Conservation (phyloP, 2,113 vertebrate genomes). For the Sardina pilchardus region DNA sequence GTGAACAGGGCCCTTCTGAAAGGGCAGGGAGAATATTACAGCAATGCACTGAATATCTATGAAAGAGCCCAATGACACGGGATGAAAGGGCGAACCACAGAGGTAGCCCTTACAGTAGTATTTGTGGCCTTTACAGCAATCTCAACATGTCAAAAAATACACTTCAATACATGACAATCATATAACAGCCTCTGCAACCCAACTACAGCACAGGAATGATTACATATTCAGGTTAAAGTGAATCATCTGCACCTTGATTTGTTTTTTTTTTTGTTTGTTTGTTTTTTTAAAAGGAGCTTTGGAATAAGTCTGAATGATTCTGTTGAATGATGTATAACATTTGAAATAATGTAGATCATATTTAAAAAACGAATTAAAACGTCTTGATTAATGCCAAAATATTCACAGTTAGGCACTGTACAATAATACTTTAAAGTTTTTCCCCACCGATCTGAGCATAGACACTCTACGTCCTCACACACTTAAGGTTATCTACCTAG, state of each 20-base stretch:
- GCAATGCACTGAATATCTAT: background rate
- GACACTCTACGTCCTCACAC: background rate
- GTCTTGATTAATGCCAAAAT: background rate
- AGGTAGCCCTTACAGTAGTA: background rate
- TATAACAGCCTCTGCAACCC: background rate
- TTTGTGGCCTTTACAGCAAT: background rate
- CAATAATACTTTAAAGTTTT: background rate
- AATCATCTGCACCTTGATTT: background rate
- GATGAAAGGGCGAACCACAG: background rate
- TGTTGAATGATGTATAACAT: background rate
- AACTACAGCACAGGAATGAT: background rate
- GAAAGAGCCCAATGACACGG: background rate
- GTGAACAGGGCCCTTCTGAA: background rate
- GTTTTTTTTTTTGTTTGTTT: background rate
- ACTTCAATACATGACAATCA: background rate
- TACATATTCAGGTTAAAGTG: background rate
- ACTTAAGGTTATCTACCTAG: background rate
- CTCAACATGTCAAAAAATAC: background rate
- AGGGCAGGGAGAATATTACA: background rate
- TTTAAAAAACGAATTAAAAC: background rate
- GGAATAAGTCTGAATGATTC: background rate
- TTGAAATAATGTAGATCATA: background rate
- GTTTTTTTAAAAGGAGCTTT: background rate
- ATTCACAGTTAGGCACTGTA: constrained; percentile 4
- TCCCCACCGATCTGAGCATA: background rate